Evolutionary conservation across 2,888 invertebrate genomes (phyloP).

Genomic region (Lasiommata megera): DNA sequence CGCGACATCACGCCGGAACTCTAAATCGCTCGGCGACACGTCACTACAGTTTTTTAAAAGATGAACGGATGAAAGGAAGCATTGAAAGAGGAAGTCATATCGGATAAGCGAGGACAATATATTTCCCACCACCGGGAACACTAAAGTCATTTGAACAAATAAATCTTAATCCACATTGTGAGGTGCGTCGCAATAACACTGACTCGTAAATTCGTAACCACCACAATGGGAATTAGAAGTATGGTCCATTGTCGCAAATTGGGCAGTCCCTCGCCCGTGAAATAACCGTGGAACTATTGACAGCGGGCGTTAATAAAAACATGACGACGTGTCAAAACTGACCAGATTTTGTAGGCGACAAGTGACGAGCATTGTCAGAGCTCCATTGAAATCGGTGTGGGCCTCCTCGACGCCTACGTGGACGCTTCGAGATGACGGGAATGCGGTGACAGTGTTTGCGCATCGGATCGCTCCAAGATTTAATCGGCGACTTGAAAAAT

Average conservation of each 20-base stretch:
- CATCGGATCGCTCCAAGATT: slow-evolving; percentile 59
- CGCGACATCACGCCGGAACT: no score
- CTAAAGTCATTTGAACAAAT: slow-evolving; percentile 73
- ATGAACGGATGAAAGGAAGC: neutral
- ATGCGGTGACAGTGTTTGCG: slow-evolving; percentile 66
- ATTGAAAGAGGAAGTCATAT: slow-evolving; percentile 35
- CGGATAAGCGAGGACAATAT: slow-evolving; percentile 49
- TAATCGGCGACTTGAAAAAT: slow-evolving; percentile 61
- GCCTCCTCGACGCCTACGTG: slow-evolving; percentile 65
- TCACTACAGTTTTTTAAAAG: no score
- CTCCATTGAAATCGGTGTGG: slow-evolving; percentile 75
- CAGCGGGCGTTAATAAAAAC: slow-evolving; percentile 76
- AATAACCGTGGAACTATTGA: slow-evolving; percentile 62
- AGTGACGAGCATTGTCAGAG: slow-evolving; percentile 69
- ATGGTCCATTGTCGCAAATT: slow-evolving; percentile 73
- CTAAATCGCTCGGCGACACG: no score
- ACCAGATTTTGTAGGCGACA: slow-evolving; percentile 75
- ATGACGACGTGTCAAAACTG: slow-evolving; percentile 80
- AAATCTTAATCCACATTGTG: slow-evolving; percentile 72
- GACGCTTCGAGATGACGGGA: slow-evolving; percentile 44
- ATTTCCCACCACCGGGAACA: slow-evolving; percentile 46
- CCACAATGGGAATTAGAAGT: slow-evolving; percentile 75
- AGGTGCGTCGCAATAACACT: slow-evolving; percentile 63
- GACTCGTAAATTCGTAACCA: slow-evolving; percentile 61
- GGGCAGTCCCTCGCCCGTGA: slow-evolving; percentile 66